phyloP scores from a whole-genome alignment of 2,888 invertebrate species.

The Shargacucullia verbasci region DNA sequence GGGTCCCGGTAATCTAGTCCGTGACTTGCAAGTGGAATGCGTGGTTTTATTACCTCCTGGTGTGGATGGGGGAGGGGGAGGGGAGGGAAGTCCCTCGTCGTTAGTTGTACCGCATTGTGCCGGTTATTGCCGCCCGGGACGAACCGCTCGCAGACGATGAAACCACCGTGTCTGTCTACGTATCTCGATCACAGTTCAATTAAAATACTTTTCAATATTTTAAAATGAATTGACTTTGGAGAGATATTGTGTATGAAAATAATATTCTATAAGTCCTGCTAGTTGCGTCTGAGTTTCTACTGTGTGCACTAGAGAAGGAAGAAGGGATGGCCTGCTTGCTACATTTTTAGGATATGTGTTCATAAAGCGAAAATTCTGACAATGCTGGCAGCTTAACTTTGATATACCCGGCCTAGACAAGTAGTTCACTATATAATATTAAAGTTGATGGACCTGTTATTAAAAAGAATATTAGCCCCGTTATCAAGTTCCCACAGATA shows the following conservation, averaged over 20 bases:
- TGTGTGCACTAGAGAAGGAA: neutral
- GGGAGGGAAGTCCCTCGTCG: constrained; percentile 57
- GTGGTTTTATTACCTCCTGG: constrained; percentile 80
- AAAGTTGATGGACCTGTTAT: too few relatives aligned
- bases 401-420: too few relatives aligned
- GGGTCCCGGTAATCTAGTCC: constrained; percentile 84
- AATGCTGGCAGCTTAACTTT: neutral
- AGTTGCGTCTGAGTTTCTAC: constrained; percentile 1
- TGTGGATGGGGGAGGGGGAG: constrained; percentile 48
- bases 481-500: constrained; percentile 35
- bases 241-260: constrained; percentile 1
- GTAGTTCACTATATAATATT: too few relatives aligned
- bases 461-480: neutral
- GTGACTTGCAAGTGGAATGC: constrained; percentile 87
- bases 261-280: neutral
- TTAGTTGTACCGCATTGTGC: constrained; percentile 75
- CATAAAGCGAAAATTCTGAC: too few relatives aligned
- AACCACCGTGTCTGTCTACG: constrained; percentile 21
- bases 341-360: too few relatives aligned
- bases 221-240: neutral
- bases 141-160: constrained; percentile 22
- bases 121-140: constrained; percentile 66
- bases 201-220: constrained; percentile 13
- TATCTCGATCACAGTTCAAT: constrained; percentile 34
- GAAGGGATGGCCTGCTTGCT: neutral